Evolutionary conservation across 2,113 vertebrate genomes (phyloP).

Genomic region (Hystrix cristata): DNA sequence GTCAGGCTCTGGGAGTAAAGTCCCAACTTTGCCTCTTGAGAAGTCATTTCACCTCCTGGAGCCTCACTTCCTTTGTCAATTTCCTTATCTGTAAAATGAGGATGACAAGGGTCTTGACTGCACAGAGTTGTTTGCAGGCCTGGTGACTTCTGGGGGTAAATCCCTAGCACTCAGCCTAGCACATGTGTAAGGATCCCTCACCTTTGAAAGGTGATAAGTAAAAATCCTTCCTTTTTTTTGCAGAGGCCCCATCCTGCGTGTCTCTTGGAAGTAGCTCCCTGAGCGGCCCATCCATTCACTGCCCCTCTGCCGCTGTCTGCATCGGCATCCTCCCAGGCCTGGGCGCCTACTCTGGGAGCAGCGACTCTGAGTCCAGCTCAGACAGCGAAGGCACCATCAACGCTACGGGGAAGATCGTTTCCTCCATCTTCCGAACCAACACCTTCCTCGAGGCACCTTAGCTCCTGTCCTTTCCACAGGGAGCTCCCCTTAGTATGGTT

Average conservation of each 20-base stretch:
- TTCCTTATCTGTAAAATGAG: neutral
- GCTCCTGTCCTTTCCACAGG: slow-evolving; percentile 59
- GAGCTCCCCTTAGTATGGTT: slow-evolving; percentile 64
- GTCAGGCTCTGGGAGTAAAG: neutral
- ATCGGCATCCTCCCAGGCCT: slow-evolving; percentile 97
- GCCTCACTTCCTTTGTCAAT: neutral
- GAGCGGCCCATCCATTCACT: slow-evolving; percentile 90
- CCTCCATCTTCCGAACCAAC: slow-evolving; percentile 91
- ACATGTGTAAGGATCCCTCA: accelerated
- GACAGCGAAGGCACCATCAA: slow-evolving; percentile 97
- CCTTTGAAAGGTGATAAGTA: neutral
- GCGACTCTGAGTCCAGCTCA: slow-evolving; percentile 98
- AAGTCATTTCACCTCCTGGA: neutral
- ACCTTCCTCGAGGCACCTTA: slow-evolving; percentile 90
- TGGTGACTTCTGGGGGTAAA: neutral
- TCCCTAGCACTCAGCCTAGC: neutral
- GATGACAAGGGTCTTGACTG: neutral
- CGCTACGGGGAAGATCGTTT: slow-evolving; percentile 93
- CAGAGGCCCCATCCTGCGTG: slow-evolving; percentile 85
- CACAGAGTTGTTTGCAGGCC: neutral
- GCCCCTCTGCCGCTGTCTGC: slow-evolving; percentile 96
- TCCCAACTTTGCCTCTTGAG: neutral
- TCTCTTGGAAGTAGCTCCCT: slow-evolving; percentile 83
- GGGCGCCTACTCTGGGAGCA: slow-evolving; percentile 97
- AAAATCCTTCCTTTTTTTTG: neutral